Base-by-base conservation (phyloP, 2,113 vertebrate species). In the Protobothrops flavoviridis region DNA sequence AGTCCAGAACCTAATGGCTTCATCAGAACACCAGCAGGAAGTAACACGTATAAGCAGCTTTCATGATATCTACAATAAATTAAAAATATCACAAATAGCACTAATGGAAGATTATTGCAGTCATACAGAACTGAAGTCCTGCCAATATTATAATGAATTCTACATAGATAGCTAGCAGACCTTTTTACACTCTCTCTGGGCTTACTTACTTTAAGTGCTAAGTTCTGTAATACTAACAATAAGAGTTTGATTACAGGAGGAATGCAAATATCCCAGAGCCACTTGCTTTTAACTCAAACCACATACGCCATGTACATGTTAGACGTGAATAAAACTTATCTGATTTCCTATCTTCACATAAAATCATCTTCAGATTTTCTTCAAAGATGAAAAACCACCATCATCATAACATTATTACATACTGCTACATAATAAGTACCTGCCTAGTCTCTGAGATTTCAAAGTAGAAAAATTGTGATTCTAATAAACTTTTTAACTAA, bases 41-140 rank as follows among this genome's bases (percentile, higher is more conserved):
- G 29, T 88, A 85, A 24, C 33, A 59, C 12, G 5, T 85, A 81
- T 85, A 90, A 93, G 87, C 89, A 90, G 43, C 55, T 85, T 92
- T 59, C 53, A 88, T 53, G 33, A 39, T 85, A 85, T 39, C 87
- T 88, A 85, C 87, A 61, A 93, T 89, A 92, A 81, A 92, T 92
- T 91, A 57, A 26, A 94, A 90, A 29, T 89, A 45, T 39, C 15
- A 39, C 85, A 53, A 91, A 57, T 33, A 89, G 43, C 24, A 85
- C 52, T 85, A 93, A 92, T 26, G 17, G 91, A 55, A 59, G 39
- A 17, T 53, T n/a, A 85, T 50, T 64, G 48, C 61, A 85, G 52
- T 11, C 59, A 89, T 26, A 89, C 5, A 86, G 87, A 64, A 29
- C 29, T 92, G 92, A 88, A 56, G 11, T n/a, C 87, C 90, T 93